A percentile compares a stretch with the other conserved stretches of the same genome.
phyloP scores from a whole-genome alignment of 2,888 invertebrate genomes.

The Julus scanicus region DNA sequence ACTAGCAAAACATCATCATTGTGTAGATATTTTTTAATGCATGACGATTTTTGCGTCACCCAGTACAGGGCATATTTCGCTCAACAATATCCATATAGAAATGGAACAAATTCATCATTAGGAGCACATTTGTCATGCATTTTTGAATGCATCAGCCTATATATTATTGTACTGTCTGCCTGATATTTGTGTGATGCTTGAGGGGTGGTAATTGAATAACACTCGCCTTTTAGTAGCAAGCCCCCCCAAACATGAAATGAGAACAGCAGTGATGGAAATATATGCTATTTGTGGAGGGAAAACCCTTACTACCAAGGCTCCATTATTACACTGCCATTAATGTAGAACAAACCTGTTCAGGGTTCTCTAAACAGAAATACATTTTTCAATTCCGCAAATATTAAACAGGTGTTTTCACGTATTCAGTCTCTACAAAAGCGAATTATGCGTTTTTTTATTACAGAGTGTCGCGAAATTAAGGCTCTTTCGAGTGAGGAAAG shows the following conservation, averaged over 20 bases:
- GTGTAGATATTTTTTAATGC: neutral
- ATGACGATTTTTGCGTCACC: neutral
- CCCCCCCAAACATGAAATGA: conserved; percentile 27
- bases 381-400: conserved; percentile 24
- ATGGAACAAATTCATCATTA: conserved; percentile 13
- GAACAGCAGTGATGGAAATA: neutral
- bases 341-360: conserved; percentile 39
- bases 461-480: conserved; percentile 11
- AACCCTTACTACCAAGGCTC: neutral
- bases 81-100: neutral
- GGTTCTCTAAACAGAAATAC: conserved; percentile 16
- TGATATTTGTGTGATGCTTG: neutral
- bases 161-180: conserved; percentile 20
- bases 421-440: neutral
- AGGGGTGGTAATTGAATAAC: conserved; percentile 39
- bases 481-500: neutral
- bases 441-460: conserved; percentile 6
- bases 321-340: neutral
- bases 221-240: conserved; percentile 10
- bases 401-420: conserved; percentile 32
- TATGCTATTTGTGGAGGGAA: conserved; percentile 10
- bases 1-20: too few species aligned
- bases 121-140: conserved; percentile 24
- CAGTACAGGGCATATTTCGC: neutral
- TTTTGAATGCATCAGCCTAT: conserved; percentile 24